Evolutionary conservation across 2,888 invertebrate species (phyloP).

Genomic region (Desoria tigrina): DNA sequence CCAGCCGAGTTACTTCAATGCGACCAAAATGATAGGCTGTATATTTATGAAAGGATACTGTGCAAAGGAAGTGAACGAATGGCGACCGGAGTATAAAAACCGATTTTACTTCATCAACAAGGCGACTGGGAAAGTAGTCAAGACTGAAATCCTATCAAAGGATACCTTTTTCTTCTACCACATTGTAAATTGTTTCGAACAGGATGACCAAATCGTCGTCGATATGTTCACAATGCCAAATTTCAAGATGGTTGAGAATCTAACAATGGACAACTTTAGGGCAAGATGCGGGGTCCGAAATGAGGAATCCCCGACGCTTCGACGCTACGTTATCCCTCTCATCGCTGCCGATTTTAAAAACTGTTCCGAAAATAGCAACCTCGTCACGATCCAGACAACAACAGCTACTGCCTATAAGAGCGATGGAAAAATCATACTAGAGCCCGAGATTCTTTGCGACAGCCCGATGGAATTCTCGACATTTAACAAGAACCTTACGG

Average conservation of each 20-base stretch:
- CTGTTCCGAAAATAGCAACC: constrained; percentile 5
- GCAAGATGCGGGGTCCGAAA: neutral
- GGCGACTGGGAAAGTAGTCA: constrained; percentile 1
- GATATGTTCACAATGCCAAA: constrained; percentile 3
- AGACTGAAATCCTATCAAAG: constrained; percentile 61
- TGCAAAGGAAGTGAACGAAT: constrained; percentile 14
- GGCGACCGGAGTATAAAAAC: constrained; percentile 14
- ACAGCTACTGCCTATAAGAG: neutral
- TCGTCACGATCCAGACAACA: neutral
- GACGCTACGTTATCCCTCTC: constrained; percentile 1
- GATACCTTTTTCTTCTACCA: constrained; percentile 80
- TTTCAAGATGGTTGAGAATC: constrained; percentile 1
- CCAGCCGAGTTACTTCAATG: constrained; percentile 16
- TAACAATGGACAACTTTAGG: neutral
- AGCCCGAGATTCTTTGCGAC: neutral
- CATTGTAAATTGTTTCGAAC: constrained; percentile 64
- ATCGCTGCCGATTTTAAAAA: neutral
- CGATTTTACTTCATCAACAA: constrained; percentile 14
- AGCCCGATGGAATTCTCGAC: constrained; percentile 1
- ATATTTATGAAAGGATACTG: constrained; percentile 6
- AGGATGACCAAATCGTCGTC: constrained; percentile 52
- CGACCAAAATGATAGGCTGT: constrained; percentile 3
- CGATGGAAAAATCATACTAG: neutral
- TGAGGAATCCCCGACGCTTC: neutral
- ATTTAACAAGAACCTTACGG: neutral